Evolutionary conservation across 92 coral and sea anemone genomes (phyloP), one percentile per base, ranked within the genome.

Genomic region (Desmophyllum pertusum): DNA sequence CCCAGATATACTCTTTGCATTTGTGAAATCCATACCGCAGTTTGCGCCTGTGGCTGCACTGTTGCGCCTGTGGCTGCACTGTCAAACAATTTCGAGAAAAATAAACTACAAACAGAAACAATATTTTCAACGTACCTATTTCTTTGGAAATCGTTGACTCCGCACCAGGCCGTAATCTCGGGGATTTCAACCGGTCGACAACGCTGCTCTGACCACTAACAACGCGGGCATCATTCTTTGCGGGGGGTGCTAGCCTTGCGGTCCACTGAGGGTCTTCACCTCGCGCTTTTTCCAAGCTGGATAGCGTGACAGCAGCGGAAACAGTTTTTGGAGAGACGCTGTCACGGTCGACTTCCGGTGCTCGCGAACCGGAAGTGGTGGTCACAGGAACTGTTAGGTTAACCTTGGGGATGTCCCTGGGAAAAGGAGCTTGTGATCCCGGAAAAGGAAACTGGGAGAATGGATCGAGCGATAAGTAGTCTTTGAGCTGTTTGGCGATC

Each of bases 281-380:
- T 23, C 81, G 87, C 31, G 75, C 51, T 36, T 83, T 87, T 78
- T 92, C 95, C 86, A 95, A 66, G 74, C 85, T 89, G 19, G 98
- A 93, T 63, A 95, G 83, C 11, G 95, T 93, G 42, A 90, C 95
- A n/a, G 98, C 98, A 25, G 98, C 98, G 5, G 97, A 93, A 65
- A 92, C 98, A 14, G 93, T 90, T 30, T 86, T 94, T 41, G 98
- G 98, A 65, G 98, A 92, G 31, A 82, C 91, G 69, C 86, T 86
- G 52, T 74, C 81, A 67, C 78, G 79, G 38, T 81, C 88, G 42
- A 85, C 71, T 79, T 72, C 86, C 81, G 69, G 50, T 45, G 86
- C 45, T 37, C 57, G 76, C 37, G 91, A 2, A n/a, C n/a, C n/a
- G 73, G 70, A 27, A 75, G 85, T 71, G 77, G 88, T 51, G 27